phyloP scores from a whole-genome alignment of 1,140 invertebrate genomes.

The Calliopsis andreniformis region DNA sequence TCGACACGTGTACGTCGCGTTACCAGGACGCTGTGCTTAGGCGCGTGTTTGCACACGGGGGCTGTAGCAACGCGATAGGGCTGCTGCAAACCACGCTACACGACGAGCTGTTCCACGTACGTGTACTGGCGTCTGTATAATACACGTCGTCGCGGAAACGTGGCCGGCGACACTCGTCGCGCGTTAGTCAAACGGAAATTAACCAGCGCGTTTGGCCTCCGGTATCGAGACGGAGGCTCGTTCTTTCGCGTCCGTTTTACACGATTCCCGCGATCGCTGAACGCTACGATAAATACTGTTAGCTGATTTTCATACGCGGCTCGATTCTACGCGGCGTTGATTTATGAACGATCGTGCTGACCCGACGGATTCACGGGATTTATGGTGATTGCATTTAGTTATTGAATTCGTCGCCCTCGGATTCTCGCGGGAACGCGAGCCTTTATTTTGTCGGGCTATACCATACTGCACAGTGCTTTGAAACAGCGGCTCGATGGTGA shows the following conservation, averaged over 20 bases:
- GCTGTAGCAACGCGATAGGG: slow-evolving; percentile 5
- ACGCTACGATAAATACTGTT: slow-evolving; percentile 33
- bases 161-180: slow-evolving; percentile 32
- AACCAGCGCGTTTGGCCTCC: slow-evolving; percentile 22
- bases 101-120: background rate
- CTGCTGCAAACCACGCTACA: background rate
- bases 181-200: slow-evolving; percentile 50
- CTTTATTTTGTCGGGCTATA: slow-evolving; percentile 1
- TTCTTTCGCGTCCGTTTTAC: slow-evolving; percentile 31
- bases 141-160: slow-evolving; percentile 27
- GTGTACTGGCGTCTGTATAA: background rate
- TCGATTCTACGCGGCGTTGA: background rate
- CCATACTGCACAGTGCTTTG: background rate
- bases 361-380: slow-evolving; percentile 28
- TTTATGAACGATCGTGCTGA: slow-evolving; percentile 13
- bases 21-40: slow-evolving; percentile 15
- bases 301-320: slow-evolving; percentile 38
- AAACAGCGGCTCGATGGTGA: background rate
- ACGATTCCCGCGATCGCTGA: background rate
- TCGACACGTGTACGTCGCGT: slow-evolving; percentile 19
- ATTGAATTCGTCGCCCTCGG: slow-evolving; percentile 3
- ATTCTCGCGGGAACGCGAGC: background rate
- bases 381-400: slow-evolving; percentile 47
- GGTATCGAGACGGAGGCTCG: background rate
- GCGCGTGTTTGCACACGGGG: slow-evolving; percentile 9